Base-by-base conservation (phyloP, 2,113 vertebrate genomes). In the Panthera leo region DNA sequence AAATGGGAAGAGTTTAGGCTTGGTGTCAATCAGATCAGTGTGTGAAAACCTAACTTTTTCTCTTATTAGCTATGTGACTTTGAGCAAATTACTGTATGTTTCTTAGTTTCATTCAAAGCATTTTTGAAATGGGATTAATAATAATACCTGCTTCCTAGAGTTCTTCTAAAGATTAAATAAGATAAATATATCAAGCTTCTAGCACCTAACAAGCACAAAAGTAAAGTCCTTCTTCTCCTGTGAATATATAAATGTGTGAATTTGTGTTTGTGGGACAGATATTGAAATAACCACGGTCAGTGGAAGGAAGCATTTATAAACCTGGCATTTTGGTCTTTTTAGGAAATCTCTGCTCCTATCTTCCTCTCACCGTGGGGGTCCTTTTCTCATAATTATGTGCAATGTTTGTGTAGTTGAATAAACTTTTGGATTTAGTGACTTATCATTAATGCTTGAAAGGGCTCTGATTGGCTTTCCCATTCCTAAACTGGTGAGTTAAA, bases 81-180 rank as follows among this genome's bases (percentile, higher is more conserved):
- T 61, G 45, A 16, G 61, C 12, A 65, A 94, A 36, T 80, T 55
- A 68, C 21, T 79, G 42, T 85, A 51, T 68, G 80, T 70, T 83
- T 88, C 42, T 91, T 71, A 48, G 42, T 96, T 95, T 79, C 23
- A 45, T 0, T 39, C 27, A 31, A 55, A 25, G 16, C 19, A 95
- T 94, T 88, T 94, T 25, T 91, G 48, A 93, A 94, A 63, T 63
- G 14, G 2, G 7, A 10, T 34, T 86, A 89, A 79, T 76, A 86
- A 80, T 51, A 84, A 85, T 53, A 86, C n/a, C 25, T 93, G 2
- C 58, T 61, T 89, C 29, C n/a, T 84, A 67, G 27, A 12, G 27
- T 84, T 97, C 34, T 85, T 73, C 16, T 87, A 84, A 97, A 84
- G 4, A 34, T 87, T 89, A 94, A 76, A n/a, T 91, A 85, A 97